Evolutionary conservation across 2,888 invertebrate genomes (phyloP).

Genomic region (Hirtodrosophila alboralis): DNA sequence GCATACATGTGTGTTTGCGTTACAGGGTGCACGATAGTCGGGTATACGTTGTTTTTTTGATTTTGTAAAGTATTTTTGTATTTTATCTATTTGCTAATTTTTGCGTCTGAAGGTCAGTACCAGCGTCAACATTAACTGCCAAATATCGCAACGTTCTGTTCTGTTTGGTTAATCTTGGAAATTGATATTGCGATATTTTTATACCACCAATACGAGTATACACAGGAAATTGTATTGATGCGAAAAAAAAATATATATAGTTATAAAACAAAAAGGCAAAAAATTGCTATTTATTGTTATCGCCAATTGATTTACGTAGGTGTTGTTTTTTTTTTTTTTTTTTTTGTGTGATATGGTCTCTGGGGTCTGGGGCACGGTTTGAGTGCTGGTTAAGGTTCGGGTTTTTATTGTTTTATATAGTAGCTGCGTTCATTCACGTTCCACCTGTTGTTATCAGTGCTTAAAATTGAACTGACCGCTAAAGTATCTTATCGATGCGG

Average conservation of each 20-base stretch:
- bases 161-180: slow-evolving; percentile 51
- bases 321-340: not conserved
- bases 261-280: slow-evolving; percentile 23
- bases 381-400: slow-evolving; percentile 7
- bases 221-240: slow-evolving; percentile 68
- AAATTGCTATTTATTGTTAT: slow-evolving; percentile 43
- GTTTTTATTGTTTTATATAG: slow-evolving; percentile 8
- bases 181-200: slow-evolving; percentile 71
- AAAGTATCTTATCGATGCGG: slow-evolving; percentile 41
- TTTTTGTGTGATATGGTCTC: not conserved
- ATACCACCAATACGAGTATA: no score
- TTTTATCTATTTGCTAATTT: slow-evolving; percentile 69
- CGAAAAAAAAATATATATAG: slow-evolving; percentile 20
- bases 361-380: not conserved
- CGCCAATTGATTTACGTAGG: slow-evolving; percentile 37
- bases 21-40: slow-evolving; percentile 48
- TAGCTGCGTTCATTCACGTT: slow-evolving; percentile 76
- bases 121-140: slow-evolving; percentile 64
- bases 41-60: slow-evolving; percentile 13
- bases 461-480: not conserved
- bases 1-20: no score
- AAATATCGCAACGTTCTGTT: slow-evolving; percentile 18
- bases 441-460: slow-evolving; percentile 53
- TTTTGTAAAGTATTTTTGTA: slow-evolving; percentile 27
- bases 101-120: slow-evolving; percentile 73